Base-by-base conservation (phyloP, 2,888 invertebrate species). In the Pomacea canaliculata region DNA sequence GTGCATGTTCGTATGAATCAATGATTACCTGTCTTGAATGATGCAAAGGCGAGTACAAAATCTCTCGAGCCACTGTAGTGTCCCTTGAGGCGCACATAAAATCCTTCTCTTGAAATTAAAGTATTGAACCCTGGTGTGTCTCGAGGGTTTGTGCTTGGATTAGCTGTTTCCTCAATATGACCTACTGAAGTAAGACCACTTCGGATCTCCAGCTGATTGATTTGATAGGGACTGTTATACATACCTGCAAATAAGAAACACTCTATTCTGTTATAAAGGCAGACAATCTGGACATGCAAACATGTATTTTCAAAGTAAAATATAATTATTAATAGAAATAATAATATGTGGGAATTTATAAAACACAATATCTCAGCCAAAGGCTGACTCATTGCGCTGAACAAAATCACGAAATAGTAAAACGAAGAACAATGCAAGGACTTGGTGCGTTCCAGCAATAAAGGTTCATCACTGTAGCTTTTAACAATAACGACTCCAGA, bases 41-140 rank as follows among this genome's bases (percentile, higher is more conserved):
- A 56, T n/a, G 67, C 37, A 37, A 27, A 73, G 10, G 66, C 19
- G 23, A 73, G 56, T 19, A 67, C 73, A 56, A 73, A 73, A 37
- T 73, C 73, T 18, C 49, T 10, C 1, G 19, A 13, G 37, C 73
- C 72, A 60, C 48, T 51, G 66, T 73, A 73, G 49, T 66, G 73
- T 16, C 73, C 73, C 37, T 67, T 73, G 66, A 73, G 67, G 1
- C 73, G 73, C 56, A 73, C 73, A 49, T 73, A 73, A 49, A 67
- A 73, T 13, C 73, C 73, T 8, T 48, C 67, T 5, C 7, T 19
- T 13, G 73, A 66, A 51, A 27, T 63, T 19, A 65, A 56, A 37
- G 13, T 19, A 10, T 51, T 16, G 19, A 66, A 73, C 9, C 12
- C 23, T 56, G 16, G 73, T 23, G 27, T 5, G 19, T 66, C 67